Percentiles rank a stretch among this genome's conserved stretches.
Conservation (phyloP, 35 echinoderm and acorn worm genomes). For the Nesometra sesokonis region DNA sequence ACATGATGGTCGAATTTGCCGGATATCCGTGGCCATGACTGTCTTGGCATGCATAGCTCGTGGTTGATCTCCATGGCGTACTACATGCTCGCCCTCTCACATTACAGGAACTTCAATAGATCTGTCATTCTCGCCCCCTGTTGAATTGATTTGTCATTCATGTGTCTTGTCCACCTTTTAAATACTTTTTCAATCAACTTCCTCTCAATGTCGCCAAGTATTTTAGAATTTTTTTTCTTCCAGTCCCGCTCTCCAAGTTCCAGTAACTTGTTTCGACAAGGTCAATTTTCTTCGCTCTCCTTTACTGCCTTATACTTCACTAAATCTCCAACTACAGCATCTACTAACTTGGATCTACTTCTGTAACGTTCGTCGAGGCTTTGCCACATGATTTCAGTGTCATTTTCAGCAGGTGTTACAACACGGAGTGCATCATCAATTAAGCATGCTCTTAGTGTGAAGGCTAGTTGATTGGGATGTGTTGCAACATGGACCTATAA, state of each 20-base stretch:
- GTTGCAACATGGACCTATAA: too few relatives aligned
- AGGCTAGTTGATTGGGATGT: conserved; percentile 3
- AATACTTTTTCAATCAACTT: neutral
- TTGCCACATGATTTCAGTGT: neutral
- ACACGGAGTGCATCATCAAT: conserved; percentile 5
- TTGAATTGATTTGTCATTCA: conserved; percentile 8
- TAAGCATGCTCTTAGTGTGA: neutral
- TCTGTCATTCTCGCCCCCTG: neutral
- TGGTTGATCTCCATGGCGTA: neutral
- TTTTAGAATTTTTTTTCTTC: neutral
- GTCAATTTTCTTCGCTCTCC: too few relatives aligned
- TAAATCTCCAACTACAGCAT: neutral
- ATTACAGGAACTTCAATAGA: neutral
- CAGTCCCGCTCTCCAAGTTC: neutral
- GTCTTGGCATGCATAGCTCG: neutral
- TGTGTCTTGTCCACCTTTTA: conserved; percentile 12
- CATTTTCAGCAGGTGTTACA: neutral
- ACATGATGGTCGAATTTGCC: neutral
- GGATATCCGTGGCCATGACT: neutral
- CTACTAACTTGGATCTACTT: conserved; percentile 11
- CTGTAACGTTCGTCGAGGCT: conserved; percentile 7
- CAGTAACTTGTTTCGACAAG: neutral
- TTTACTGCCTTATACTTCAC: too few relatives aligned
- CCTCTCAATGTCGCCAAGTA: neutral
- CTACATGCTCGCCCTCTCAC: neutral